Base-by-base conservation (phyloP, 2,888 invertebrate genomes). In the Caenorhabditis auriculariae region DNA sequence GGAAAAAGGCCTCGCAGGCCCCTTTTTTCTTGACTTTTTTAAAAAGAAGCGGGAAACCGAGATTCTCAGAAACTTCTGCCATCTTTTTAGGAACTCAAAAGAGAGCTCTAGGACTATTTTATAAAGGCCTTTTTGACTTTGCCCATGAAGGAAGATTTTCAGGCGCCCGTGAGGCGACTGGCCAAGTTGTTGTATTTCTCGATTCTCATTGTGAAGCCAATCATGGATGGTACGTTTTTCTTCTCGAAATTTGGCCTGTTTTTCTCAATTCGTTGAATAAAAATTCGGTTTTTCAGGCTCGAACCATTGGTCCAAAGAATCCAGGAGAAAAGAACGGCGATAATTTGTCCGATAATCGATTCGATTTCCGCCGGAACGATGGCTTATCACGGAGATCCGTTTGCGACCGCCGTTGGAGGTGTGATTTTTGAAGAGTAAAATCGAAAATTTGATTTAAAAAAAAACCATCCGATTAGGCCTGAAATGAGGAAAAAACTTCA, bases 261-360 rank as follows among this genome's bases (percentile, higher is more conserved):
- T n/a, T n/a, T n/a, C n/a, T n/a, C 9, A 17, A 4, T 37, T 26
- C 21, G n/a, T 19, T n/a, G 5, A 32, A 4, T 5, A 26, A 15
- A 28, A 12, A 4, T n/a, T 19, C 9, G 3, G 17, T 17, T 19
- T 38, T 60, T 26, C 44, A 85, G 88, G 88, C 86, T 93, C 62
- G 90, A 94, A 80, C 96, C 96, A 0, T 83, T 95, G 50, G 85
- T 95, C 69, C 87, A 90, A 66, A 86, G 93, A 51, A 89, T 95
- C 79, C 89, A 89, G 83, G 88, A 91, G 69, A 87, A 90, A 29
- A 85, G 88, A 0, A 88, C 87, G 27, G 88, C 90, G 9, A 90
- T 94, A 7, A 85, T 93, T 51, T 91, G 93, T 75, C 96, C 96
- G 43, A 91, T 93, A 74, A 96, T 96, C 69, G 96, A 96, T 84